Base-by-base conservation (phyloP, 2,113 vertebrate species). In the Neolamprologus tretocephalus region DNA sequence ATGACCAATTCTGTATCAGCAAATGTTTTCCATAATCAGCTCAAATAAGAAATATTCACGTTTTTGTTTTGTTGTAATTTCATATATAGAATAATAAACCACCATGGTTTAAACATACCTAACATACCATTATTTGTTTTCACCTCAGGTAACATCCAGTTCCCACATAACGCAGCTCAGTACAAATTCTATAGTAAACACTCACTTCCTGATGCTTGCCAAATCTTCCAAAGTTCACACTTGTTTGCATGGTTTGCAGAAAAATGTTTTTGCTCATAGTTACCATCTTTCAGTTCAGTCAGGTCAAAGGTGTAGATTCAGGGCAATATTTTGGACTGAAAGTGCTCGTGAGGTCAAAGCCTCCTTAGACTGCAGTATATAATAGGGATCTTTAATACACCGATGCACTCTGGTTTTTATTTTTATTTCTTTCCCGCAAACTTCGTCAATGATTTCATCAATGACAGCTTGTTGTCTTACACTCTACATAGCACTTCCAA, bases 1-100 rank as follows among this genome's bases (percentile, higher is more conserved):
- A 90, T 86, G 66, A 81, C 68, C n/a, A 37, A 66, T 80, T 5
- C 84, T 87, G 55, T 75, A 33, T 85, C 85, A 90, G 89, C 71
- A 89, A 91, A 86, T 87, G 17, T 83, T 75, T 42, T 8, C 40
- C 26, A 42, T 88, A 90, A 91, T 86, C 87, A 86, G 75, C 53
- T 51, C 6, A n/a, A 87, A 42, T 84, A 78, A 86, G 6, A 84
- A 87, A 86, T 54, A 37, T 35, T 83, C 31, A 55, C 1, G 5
- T 87, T 83, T 79, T 83, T 42, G 12, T 53, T 58, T 31, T 33
- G 17, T 54, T 80, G 3, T 47, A 26, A 47, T 80, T 6, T 11
- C 6, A 45, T 47, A 45, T 28, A 12, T 78, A 7, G 5, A 54
- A 31, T 71, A 80, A 21, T n/a, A 28, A 23, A 19, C 26, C 16